These are phyloP conservation scores for Cuculus canorus DNA, from an alignment of 2,797 vertebrate genomes.

Conservation along the genomic window DNA sequence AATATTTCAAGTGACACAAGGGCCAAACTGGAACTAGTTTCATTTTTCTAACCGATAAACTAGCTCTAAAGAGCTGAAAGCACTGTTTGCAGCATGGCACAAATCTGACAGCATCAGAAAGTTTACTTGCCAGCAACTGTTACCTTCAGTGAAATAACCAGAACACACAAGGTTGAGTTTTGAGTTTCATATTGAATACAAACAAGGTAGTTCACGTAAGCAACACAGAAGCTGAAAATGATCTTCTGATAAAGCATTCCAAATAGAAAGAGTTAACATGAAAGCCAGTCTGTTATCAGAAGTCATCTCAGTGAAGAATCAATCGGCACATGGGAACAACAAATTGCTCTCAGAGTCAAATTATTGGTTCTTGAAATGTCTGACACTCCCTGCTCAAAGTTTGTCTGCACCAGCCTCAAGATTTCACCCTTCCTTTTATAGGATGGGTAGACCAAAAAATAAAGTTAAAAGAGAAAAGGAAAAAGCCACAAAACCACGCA, in stretches of 20 bases:
- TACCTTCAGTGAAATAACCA: background rate
- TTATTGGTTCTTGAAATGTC: background rate
- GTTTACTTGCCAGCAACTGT: background rate
- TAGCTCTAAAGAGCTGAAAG: background rate
- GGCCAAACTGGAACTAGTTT: background rate
- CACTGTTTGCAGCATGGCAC: background rate
- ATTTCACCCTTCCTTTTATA: background rate
- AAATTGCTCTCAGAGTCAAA: background rate
- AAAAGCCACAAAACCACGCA: background rate
- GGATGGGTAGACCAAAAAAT: background rate
- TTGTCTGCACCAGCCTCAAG: background rate
- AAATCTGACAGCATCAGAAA: background rate
- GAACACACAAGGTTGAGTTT: background rate
- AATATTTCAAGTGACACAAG: background rate
- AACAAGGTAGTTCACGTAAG: background rate
- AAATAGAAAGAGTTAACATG: background rate
- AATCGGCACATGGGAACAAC: background rate
- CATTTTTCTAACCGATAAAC: constrained; percentile 27
- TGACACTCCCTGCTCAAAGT: background rate
- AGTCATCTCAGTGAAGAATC: background rate
- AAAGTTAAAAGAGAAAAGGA: background rate
- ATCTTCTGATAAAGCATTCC: background rate
- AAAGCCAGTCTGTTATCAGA: background rate
- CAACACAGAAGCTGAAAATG: background rate
- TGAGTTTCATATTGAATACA: background rate